phyloP scores from a whole-genome alignment of 2,888 invertebrate genomes.

The Heteromyza rotundicornis region DNA sequence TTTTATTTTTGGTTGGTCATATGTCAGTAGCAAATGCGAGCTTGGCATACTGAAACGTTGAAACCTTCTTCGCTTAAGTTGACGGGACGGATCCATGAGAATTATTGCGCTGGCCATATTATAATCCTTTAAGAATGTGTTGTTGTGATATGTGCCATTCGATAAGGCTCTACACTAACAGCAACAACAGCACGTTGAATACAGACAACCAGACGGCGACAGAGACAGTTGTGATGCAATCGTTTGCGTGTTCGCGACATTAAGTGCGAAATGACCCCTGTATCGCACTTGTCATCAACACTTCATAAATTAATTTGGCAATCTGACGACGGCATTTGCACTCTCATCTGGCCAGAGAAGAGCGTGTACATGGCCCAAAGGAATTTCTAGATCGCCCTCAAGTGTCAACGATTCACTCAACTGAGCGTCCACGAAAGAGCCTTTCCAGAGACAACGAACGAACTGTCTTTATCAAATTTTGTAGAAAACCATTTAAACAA shows the following conservation, averaged over 20 bases:
- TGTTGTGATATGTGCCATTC: constrained; percentile 50
- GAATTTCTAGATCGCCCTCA: too few species aligned
- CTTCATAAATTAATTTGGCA: constrained; percentile 53
- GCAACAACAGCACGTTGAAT: too few species aligned
- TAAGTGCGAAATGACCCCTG: constrained; percentile 57
- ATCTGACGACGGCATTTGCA: too few species aligned
- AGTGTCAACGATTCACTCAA: too few species aligned
- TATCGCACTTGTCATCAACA: constrained; percentile 58
- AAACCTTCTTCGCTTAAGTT: background rate
- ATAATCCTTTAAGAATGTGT: constrained; percentile 56
- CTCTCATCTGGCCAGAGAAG: too few species aligned
- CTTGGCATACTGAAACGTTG: constrained; percentile 27
- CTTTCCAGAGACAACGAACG: too few species aligned
- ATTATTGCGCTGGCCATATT: constrained; percentile 22
- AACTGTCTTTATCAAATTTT: too few species aligned
- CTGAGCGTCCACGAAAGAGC: too few species aligned
- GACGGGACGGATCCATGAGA: background rate
- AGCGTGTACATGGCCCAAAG: too few species aligned
- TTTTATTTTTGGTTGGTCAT: too few species aligned
- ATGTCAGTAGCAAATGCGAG: constrained; percentile 41
- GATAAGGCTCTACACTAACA: constrained; percentile 48
- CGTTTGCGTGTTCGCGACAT: constrained; percentile 58
- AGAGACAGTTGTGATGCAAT: constrained; percentile 43
- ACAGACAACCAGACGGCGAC: too few species aligned
- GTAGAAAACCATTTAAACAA: too few species aligned